Conservation (phyloP, 1,140 invertebrate genomes). For the Nasonia giraulti region DNA sequence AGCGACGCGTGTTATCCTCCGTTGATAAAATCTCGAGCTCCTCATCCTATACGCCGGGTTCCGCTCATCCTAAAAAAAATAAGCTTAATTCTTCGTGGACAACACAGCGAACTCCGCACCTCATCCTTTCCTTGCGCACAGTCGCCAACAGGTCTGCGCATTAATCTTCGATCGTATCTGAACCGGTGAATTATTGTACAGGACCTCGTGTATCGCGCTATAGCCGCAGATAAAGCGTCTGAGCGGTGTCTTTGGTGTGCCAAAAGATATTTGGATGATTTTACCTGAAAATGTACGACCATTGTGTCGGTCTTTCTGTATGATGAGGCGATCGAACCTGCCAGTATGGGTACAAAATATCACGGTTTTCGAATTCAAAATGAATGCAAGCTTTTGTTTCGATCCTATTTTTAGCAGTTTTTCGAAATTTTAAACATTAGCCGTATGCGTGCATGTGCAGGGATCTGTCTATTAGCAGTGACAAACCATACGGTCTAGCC, state of each 20-base stretch:
- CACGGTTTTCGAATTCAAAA: too few relatives aligned
- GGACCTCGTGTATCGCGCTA: constrained; percentile 51
- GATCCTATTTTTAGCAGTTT: too few relatives aligned
- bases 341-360: too few relatives aligned
- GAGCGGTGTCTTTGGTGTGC: constrained; percentile 32
- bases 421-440: too few relatives aligned
- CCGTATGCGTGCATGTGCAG: too few relatives aligned
- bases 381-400: too few relatives aligned
- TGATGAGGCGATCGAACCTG: too few relatives aligned
- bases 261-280: not conserved
- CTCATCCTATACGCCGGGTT: not conserved
- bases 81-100: not conserved
- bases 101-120: not conserved
- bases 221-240: constrained; percentile 60
- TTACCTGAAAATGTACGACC: not conserved
- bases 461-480: too few relatives aligned
- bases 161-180: constrained; percentile 67
- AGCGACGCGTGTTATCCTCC: too few relatives aligned
- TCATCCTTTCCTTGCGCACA: constrained; percentile 46
- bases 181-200: constrained; percentile 65
- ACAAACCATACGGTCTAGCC: too few relatives aligned
- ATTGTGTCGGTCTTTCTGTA: too few relatives aligned
- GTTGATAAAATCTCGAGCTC: too few relatives aligned
- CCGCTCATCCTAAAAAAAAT: not conserved
- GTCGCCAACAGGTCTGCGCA: constrained; percentile 64